Base-by-base conservation (phyloP, 2,797 vertebrate genomes). In the Artibeus lituratus region DNA sequence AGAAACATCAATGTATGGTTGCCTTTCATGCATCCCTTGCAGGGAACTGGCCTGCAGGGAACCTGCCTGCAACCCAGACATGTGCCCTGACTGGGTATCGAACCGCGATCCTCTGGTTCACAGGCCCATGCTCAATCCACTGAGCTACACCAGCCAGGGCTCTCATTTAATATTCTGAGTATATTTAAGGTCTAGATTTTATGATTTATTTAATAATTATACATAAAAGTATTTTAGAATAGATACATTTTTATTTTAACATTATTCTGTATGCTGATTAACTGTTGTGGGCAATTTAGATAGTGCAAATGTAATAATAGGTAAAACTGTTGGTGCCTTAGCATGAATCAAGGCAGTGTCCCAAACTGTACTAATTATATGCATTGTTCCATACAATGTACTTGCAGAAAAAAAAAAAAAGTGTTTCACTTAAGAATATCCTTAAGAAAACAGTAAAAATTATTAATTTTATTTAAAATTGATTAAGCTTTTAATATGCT, bases 401-500 rank as follows among this genome's bases (percentile, higher is more conserved):
- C 53, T 89, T 82, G 7, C 42, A 87, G 37, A 16, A 90, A 90
- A 94, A 90, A 94, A 29, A 42, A n/a, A n/a, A n/a, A n/a, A n/a
- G 12, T 24, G 44, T 87, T 77, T 35, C n/a, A 55, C 22, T 87
- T 67, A 84, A 74, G 70, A 92, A 19, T 15, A 18, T 53, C 6
- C 47, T 84, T 65, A 73, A 51, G 86, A 16, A 78, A 81, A 77
- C 0, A 51, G 22, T 49, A 47, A 51, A 90, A 59, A 57, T 47
- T 22, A 81, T 85, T 77, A 47, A 44, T 76, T 85, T 49, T 85
- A 86, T 87, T 87, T 55, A 51, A 82, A 77, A 29, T 78, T 51
- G 22, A 69, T 44, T 44, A 22, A 26, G 9, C n/a, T 70, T 53
- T 67, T 90, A 70, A 83, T 49, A 70, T 18, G 57, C 11, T 67